Evolutionary conservation across 2,797 vertebrate genomes (phyloP).

Genomic region (Centroberyx gerrardi): DNA sequence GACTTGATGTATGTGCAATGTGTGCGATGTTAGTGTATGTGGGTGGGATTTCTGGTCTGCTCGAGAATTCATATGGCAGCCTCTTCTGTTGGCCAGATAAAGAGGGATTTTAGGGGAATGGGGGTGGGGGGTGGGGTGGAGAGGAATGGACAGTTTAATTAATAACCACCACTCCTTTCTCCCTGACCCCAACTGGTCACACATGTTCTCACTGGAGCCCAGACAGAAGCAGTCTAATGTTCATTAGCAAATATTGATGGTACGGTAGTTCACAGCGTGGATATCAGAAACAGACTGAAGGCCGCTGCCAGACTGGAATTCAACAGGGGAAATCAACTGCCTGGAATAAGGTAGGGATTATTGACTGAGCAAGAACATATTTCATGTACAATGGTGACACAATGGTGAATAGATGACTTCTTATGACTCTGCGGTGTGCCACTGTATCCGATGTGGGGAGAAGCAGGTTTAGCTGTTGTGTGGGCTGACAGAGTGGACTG

Average conservation of each 20-base stretch:
- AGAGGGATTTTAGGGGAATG: constrained; percentile 45
- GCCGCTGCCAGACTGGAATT: constrained; percentile 32
- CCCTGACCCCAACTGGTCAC: constrained; percentile 79
- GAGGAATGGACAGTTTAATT: constrained; percentile 87
- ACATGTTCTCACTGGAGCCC: constrained; percentile 68
- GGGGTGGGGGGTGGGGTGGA: constrained; percentile 60
- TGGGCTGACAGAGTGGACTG: constrained; percentile 51
- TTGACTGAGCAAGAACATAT: background rate
- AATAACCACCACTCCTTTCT: constrained; percentile 88
- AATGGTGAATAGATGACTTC: background rate
- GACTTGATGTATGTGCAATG: constrained; percentile 29
- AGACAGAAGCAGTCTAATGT: constrained; percentile 62
- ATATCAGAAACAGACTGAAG: constrained; percentile 38
- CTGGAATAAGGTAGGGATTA: constrained; percentile 66
- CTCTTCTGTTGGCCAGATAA: constrained; percentile 76
- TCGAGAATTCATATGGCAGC: constrained; percentile 61
- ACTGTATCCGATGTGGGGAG: constrained; percentile 11
- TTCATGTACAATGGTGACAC: constrained; percentile 25
- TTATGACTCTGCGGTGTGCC: constrained; percentile 27
- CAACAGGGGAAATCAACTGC: constrained; percentile 15
- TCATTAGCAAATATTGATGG: constrained; percentile 71
- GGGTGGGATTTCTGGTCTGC: constrained; percentile 60
- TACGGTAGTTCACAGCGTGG: constrained; percentile 49
- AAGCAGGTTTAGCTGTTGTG: constrained; percentile 44
- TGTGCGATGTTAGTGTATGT: constrained; percentile 54